Conservation (phyloP, 1,140 invertebrate genomes). For the Leptinotarsa texana region DNA sequence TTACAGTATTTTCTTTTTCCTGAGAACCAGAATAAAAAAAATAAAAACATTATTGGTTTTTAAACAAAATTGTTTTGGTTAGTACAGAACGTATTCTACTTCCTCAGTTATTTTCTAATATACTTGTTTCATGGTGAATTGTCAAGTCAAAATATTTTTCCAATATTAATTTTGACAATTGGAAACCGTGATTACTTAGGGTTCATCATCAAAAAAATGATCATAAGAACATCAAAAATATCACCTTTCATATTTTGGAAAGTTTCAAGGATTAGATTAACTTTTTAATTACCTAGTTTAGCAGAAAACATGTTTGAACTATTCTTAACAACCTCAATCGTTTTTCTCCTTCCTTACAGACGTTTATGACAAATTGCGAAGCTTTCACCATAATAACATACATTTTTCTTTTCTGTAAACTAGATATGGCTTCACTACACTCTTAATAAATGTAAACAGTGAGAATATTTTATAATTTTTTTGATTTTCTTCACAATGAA, state of each 20-base stretch:
- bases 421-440: conserved; percentile 13
- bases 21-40: no score
- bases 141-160: no score
- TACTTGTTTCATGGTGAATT: no score
- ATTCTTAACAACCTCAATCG: not conserved
- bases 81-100: no score
- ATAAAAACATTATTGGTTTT: no score
- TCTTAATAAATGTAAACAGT: conserved; percentile 31
- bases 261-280: not conserved
- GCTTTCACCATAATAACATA: conserved; percentile 28
- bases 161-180: no score
- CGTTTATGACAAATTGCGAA: not conserved
- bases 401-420: conserved; percentile 22
- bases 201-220: not conserved
- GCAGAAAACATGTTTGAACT: not conserved
- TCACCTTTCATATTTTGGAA: not conserved
- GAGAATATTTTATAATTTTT: conserved; percentile 32
- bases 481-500: conserved; percentile 32
- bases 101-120: no score
- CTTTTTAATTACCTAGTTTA: not conserved
- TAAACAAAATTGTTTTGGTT: no score
- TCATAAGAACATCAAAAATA: not conserved
- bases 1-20: no score
- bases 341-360: not conserved
- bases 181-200: no score